Base-by-base conservation (phyloP, 2,888 invertebrate genomes). In the Lithosia quadra region DNA sequence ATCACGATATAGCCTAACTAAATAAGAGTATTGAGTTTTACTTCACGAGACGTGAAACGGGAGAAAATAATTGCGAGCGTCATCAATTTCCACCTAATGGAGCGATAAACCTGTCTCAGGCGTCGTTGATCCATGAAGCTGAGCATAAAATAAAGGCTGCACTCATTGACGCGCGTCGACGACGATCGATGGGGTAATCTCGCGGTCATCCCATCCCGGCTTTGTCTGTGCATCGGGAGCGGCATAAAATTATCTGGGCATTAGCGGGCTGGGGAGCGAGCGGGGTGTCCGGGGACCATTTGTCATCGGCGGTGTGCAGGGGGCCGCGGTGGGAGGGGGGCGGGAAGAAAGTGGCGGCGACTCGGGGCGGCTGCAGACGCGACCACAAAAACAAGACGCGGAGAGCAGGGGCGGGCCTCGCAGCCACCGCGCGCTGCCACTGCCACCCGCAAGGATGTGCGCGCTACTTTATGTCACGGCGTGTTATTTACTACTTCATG, bases 241-340 rank as follows among this genome's bases (percentile, higher is more conserved):
- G 86, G 91, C 91, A 92, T 92, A 92, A 92, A 93, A 94, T 94
- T 94, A 95, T 94, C 92, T 90, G 92, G 88, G 90, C 93, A 93
- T 93, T 92, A 94, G 91, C 90, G 87, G 76, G 87, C 84, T 78
- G 89, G 80, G 82, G 86, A 85, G 88, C 82, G 86, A 86, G 89
- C 85, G 86, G 90, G 89, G 90, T 86, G 90, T 88, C 87, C 91
- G 91, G 91, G 88, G 90, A 93, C 94, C 95, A 95, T 95, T 95
- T 95, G 95, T 95, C 95, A 94, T 94, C 92, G 89, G 90, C 86
- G 89, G 91, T 78, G 82, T 74, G 81, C 77, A 79, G 80, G 75
- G 81, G 74, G 80, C 76, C 61, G 71, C 70, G 72, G 71, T 74
- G 83, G 84, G 85, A 80, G 82, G n/a, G 81, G 85, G 86, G 85